Percentiles rank a stretch among this genome's conserved stretches.
These are phyloP conservation scores for Petrosia ficiformis DNA, from an alignment of 37 sponge, comb jelly and placozoan species.

Conservation along the genomic window DNA sequence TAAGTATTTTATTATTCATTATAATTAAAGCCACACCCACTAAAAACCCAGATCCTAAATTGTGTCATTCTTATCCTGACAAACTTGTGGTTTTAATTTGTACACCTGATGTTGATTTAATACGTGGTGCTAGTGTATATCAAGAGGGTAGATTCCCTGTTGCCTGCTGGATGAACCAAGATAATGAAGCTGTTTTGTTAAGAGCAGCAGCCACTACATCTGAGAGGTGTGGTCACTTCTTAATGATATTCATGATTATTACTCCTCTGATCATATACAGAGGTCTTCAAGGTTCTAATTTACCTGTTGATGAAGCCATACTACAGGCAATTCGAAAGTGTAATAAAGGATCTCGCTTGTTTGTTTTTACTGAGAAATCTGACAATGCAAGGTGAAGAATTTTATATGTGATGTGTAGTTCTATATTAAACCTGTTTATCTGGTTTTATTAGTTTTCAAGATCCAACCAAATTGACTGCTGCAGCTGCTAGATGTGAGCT, in stretches of 20 bases:
- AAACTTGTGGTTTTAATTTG: constrained; percentile 65
- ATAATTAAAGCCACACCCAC: background rate
- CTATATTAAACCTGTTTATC: background rate
- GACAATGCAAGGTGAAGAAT: constrained; percentile 10
- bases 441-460: background rate
- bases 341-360: constrained; percentile 29
- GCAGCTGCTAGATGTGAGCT: constrained; percentile 34
- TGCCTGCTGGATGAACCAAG: constrained; percentile 62
- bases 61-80: constrained; percentile 66
- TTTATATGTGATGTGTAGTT: background rate
- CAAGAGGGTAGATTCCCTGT: constrained; percentile 76
- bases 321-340: constrained; percentile 59
- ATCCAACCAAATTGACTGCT: background rate
- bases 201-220: constrained; percentile 60
- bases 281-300: constrained; percentile 25
- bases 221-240: constrained; percentile 37
- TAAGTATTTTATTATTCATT: background rate
- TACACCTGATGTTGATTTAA: constrained; percentile 64
- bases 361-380: constrained; percentile 69
- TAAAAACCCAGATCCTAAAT: constrained; percentile 41
- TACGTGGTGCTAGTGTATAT: constrained; percentile 60
- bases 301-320: constrained; percentile 54
- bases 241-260: too few relatives aligned
- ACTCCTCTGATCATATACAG: too few relatives aligned
- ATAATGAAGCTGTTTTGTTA: constrained; percentile 62